Percentiles rank a stretch among this genome's conserved stretches.
Conservation (phyloP, 2,888 invertebrate species). For the Gastrophysa polygoni region DNA sequence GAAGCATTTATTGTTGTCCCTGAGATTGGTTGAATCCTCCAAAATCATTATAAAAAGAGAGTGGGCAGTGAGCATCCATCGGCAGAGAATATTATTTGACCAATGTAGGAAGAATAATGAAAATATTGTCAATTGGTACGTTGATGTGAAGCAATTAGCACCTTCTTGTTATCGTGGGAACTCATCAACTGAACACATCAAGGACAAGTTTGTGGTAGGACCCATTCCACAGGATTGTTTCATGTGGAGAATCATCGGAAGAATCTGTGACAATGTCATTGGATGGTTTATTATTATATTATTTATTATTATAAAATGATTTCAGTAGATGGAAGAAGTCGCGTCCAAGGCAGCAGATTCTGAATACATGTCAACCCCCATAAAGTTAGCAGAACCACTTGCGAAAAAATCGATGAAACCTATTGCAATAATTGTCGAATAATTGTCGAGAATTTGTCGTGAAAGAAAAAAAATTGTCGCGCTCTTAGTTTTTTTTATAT, state of each 20-base stretch:
- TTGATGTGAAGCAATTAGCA: slow-evolving; percentile 14
- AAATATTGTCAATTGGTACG: slow-evolving; percentile 17
- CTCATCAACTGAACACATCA: slow-evolving; percentile 4
- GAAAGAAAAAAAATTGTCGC: too few relatives aligned
- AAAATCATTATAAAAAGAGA: slow-evolving; percentile 4
- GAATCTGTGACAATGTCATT: neutral
- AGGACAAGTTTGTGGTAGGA: slow-evolving; percentile 20
- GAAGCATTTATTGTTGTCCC: slow-evolving; percentile 8
- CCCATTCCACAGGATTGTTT: slow-evolving; percentile 11
- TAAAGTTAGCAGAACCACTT: too few relatives aligned
- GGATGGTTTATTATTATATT: neutral
- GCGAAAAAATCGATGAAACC: too few relatives aligned
- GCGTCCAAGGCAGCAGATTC: too few relatives aligned
- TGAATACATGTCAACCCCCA: too few relatives aligned
- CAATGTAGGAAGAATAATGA: slow-evolving; percentile 3
- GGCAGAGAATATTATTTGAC: slow-evolving; percentile 9
- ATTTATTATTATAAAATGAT: slow-evolving; percentile 6
- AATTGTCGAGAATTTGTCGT: too few relatives aligned
- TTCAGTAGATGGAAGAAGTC: neutral
- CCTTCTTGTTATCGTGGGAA: slow-evolving; percentile 13
- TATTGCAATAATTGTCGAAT: too few relatives aligned
- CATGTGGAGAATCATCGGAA: slow-evolving; percentile 7
- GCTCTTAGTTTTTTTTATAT: too few relatives aligned
- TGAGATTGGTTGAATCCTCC: neutral
- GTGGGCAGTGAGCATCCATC: slow-evolving; percentile 5